These are phyloP conservation scores for Endotricha flammealis DNA, from an alignment of 2,888 invertebrate species.

Conservation along the genomic window DNA sequence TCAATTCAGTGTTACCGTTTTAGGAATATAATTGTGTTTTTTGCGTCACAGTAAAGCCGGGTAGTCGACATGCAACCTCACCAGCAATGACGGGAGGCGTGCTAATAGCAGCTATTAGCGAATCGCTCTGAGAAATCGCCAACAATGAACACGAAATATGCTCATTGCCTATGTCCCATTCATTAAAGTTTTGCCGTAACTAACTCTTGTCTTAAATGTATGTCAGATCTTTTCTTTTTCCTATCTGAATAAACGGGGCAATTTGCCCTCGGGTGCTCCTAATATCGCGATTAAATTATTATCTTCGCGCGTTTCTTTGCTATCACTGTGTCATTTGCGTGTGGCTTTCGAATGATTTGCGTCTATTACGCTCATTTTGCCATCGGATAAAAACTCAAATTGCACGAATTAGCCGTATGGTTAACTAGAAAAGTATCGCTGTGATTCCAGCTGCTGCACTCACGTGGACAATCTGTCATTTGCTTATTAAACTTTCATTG, in stretches of 20 bases:
- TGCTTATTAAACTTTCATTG: background rate
- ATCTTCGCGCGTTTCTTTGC: conserved; percentile 47
- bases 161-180: conserved; percentile 62
- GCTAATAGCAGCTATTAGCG: conserved; percentile 67
- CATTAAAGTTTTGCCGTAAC: conserved; percentile 60
- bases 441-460: background rate
- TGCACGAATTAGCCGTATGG: conserved; percentile 6
- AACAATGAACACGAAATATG: conserved; percentile 71
- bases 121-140: conserved; percentile 69
- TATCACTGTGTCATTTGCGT: conserved; percentile 55
- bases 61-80: conserved; percentile 57
- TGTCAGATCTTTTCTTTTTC: conserved; percentile 52
- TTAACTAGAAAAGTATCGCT: too few relatives aligned
- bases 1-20: conserved; percentile 70
- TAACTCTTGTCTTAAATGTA: conserved; percentile 59
- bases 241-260: conserved; percentile 49
- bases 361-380: conserved; percentile 31
- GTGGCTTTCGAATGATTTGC: conserved; percentile 46
- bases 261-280: conserved; percentile 48
- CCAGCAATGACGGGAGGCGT: conserved; percentile 48
- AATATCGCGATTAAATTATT: conserved; percentile 65
- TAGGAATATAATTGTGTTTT: conserved; percentile 69
- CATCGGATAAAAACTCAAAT: conserved; percentile 17
- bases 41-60: conserved; percentile 51
- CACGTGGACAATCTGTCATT: background rate